Evolutionary conservation across 2,797 vertebrate species (phyloP).

Genomic region (Margarornis squamiger): DNA sequence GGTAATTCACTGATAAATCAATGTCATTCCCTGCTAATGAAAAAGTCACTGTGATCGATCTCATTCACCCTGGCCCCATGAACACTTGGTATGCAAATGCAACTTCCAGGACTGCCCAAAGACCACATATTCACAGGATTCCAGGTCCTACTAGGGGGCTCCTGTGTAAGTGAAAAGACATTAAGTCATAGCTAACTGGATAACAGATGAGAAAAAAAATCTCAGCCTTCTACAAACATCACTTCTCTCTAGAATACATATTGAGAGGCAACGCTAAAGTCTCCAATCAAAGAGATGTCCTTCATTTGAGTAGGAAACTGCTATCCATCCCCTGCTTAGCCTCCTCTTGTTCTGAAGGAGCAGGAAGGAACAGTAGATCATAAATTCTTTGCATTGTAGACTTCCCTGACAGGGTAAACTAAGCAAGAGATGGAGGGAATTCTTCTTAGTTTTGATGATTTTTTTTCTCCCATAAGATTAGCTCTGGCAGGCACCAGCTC

Average conservation of each 20-base stretch:
- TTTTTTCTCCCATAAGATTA: background rate
- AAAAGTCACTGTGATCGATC: background rate
- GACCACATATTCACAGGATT: background rate
- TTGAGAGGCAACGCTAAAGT: background rate
- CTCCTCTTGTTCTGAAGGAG: background rate
- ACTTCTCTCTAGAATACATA: background rate
- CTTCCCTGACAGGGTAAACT: background rate
- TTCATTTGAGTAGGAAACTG: background rate
- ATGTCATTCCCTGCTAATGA: background rate
- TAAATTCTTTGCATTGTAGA: background rate
- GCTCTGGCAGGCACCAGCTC: background rate
- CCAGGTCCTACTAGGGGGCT: background rate
- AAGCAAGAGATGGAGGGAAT: background rate
- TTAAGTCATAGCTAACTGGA: background rate
- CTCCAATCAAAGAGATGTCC: background rate
- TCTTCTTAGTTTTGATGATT: background rate
- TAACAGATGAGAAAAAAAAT: background rate
- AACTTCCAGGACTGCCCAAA: background rate
- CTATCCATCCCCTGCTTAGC: background rate
- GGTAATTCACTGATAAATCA: background rate
- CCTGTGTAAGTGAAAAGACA: background rate
- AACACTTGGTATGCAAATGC: background rate
- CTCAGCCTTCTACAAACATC: background rate
- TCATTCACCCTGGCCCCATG: background rate
- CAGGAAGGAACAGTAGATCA: background rate